phyloP scores from a whole-genome alignment of 2,113 vertebrate genomes.

The Hemiprocne comata region DNA sequence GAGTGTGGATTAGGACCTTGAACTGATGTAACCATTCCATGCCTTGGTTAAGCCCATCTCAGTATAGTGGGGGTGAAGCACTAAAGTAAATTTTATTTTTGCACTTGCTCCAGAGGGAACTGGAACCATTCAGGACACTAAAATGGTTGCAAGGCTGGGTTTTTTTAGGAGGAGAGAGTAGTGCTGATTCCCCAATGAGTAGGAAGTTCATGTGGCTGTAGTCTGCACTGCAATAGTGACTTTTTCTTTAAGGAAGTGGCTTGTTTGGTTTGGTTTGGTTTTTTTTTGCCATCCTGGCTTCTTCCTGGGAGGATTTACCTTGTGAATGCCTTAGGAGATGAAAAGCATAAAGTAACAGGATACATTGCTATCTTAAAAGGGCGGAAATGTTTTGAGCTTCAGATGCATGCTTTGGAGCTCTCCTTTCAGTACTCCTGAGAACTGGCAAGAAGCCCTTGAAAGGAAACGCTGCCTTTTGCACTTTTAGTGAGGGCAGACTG shows the following conservation, averaged over 20 bases:
- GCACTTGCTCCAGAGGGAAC: not conserved
- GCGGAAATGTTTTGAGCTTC: not conserved
- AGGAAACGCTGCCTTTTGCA: not conserved
- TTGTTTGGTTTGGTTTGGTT: not conserved
- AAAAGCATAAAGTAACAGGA: not conserved
- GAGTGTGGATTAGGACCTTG: not conserved
- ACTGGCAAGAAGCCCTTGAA: not conserved
- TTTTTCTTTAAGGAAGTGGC: not conserved
- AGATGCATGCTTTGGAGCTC: not conserved
- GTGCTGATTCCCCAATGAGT: not conserved
- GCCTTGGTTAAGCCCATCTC: not conserved
- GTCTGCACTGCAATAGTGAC: not conserved
- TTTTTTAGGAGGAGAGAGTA: not conserved
- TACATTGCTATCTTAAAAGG: not conserved
- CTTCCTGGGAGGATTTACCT: conserved; percentile 10
- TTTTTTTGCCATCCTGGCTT: not conserved
- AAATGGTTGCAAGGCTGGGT: not conserved
- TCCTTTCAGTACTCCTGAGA: not conserved
- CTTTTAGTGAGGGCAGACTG: not conserved
- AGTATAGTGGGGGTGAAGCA: not conserved
- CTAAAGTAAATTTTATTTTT: not conserved
- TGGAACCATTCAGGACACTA: not conserved
- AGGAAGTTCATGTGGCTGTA: not conserved
- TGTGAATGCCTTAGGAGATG: not conserved
- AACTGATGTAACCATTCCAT: not conserved